A percentile compares a stretch with the other conserved stretches of the same genome.
Conservation (phyloP, 2,888 invertebrate species). For the Apamea sordens region DNA sequence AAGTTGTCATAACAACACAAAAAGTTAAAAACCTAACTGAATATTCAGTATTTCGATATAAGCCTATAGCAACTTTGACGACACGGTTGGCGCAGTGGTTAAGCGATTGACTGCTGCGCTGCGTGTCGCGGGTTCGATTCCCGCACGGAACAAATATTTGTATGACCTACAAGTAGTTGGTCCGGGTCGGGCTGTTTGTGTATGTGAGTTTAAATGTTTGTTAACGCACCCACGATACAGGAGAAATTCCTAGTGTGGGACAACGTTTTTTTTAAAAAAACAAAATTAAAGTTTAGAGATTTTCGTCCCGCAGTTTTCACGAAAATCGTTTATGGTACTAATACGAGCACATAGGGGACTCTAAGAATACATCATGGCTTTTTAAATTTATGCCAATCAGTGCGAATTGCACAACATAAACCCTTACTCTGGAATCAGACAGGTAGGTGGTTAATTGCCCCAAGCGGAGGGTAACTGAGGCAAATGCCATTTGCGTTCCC, state of each 20-base stretch:
- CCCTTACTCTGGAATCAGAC: not conserved
- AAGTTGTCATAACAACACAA: not conserved
- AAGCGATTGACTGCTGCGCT: no score
- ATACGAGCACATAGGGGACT: no score
- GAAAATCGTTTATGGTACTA: not conserved
- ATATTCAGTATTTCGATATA: not conserved
- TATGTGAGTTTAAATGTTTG: no score
- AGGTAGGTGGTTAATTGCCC: not conserved
- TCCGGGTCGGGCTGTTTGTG: no score
- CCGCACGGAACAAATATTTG: no score
- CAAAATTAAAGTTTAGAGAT: not conserved
- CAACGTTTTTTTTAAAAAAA: no score
- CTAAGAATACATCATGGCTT: not conserved
- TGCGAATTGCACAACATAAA: not conserved
- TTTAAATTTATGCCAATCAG: not conserved
- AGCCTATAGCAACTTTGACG: no score
- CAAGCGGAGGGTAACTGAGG: not conserved
- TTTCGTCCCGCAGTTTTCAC: not conserved
- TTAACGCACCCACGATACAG: no score
- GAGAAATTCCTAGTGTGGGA: no score
- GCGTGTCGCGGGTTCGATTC: no score
- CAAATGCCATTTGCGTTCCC: not conserved
- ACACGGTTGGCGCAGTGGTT: no score
- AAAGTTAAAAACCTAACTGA: not conserved
- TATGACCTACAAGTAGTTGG: no score